Conservation (phyloP, 1,140 invertebrate species). For the Apis florea region DNA sequence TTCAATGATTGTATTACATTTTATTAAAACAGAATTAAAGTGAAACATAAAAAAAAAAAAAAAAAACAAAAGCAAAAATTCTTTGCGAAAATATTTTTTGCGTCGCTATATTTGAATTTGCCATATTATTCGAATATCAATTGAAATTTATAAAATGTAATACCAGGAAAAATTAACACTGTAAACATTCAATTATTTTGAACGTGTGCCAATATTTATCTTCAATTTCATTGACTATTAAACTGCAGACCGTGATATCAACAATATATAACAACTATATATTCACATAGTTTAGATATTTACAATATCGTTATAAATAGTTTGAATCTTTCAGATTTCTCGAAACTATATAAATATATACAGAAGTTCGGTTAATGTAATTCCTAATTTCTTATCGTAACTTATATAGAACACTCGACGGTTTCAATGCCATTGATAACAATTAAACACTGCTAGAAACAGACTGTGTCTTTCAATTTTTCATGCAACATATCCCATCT, state of each 20-base stretch:
- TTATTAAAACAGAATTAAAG: too few relatives aligned
- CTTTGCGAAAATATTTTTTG: too few relatives aligned
- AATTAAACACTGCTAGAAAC: not conserved
- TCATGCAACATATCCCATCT: not conserved
- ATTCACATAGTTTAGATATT: too few relatives aligned
- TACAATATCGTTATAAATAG: not conserved
- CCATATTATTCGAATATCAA: not conserved
- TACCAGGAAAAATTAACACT: not conserved
- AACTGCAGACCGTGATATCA: too few relatives aligned
- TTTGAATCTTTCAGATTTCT: not conserved
- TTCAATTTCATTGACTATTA: too few relatives aligned
- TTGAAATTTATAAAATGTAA: not conserved
- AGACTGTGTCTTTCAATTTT: not conserved
- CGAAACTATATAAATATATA: too few relatives aligned
- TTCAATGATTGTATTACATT: too few relatives aligned
- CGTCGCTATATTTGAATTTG: not conserved
- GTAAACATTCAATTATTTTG: not conserved
- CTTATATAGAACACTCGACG: not conserved
- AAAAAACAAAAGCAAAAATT: too few relatives aligned
- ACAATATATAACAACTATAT: too few relatives aligned
- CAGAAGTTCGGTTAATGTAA: not conserved
- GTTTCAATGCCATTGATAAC: conserved; percentile 20
- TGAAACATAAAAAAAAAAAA: too few relatives aligned
- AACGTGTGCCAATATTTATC: not conserved
- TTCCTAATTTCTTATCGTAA: conserved; percentile 23